These are phyloP conservation scores for Garra rufa DNA, from an alignment of 2,113 vertebrate species.

Conservation along the genomic window DNA sequence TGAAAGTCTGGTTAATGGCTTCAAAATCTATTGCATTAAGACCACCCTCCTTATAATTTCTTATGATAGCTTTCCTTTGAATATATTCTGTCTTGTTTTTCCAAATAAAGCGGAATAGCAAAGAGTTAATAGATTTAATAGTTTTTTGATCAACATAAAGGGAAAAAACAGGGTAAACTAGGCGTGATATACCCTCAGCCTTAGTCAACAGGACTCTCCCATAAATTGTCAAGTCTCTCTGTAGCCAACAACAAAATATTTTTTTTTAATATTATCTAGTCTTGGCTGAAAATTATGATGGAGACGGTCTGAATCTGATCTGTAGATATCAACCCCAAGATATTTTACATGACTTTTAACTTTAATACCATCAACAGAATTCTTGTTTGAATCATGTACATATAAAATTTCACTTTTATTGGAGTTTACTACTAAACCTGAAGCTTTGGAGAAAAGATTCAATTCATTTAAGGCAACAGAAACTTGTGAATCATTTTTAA, in stretches of 20 bases:
- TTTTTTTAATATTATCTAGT: neutral
- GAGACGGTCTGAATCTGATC: neutral
- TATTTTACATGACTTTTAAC: neutral
- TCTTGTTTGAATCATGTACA: neutral
- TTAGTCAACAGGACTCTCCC: neutral
- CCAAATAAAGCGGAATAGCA: neutral
- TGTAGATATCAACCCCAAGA: neutral
- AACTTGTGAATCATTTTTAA: neutral
- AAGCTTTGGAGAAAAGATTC: neutral
- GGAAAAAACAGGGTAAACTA: neutral
- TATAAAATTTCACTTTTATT: neutral
- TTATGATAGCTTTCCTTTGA: neutral
- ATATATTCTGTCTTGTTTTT: neutral
- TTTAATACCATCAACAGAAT: neutral
- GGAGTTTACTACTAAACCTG: neutral
- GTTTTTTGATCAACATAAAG: neutral
- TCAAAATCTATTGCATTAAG: neutral
- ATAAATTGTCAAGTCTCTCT: neutral
- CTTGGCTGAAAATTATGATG: neutral
- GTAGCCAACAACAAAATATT: too few species aligned
- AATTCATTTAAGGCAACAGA: neutral
- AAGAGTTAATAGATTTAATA: neutral
- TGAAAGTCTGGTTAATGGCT: too few species aligned
- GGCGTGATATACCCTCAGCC: neutral
- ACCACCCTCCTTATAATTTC: neutral